Evolutionary conservation across 1,140 invertebrate species (phyloP), one percentile per base, ranked within the genome.

Genomic region (Drosophila pandora): DNA sequence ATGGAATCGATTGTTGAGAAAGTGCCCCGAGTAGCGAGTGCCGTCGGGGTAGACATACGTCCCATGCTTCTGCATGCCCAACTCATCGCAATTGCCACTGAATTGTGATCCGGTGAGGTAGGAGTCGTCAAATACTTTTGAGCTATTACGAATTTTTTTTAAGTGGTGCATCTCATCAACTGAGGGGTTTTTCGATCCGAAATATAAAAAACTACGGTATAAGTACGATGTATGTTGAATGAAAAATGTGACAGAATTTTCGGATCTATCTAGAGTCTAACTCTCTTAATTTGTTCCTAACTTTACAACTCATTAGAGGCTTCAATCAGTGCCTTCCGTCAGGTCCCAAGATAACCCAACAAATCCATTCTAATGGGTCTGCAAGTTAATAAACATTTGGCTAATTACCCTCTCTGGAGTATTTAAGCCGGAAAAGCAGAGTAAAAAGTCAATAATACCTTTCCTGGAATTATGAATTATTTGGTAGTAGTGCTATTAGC

Each of bases 31-130:
- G 12, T 90, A 90, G 8, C 47, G 53, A 1, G 79, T 71, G 0
- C 68, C 82, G 69, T 90, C 79, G 0, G 87, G 81, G 64, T 55
- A 90, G 0, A 21, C 8, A 22, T 90, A 90, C 1, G 52, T 39
- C 1, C 87, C 87, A n/a, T 50, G 50, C 0, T 50, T 52, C 45
- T 90, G 87, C 87, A 90, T 87, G 23, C 81, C 82, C 13, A 65
- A 12, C 0, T 59, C 41, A 30, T 83, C 9, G 6, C 3, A 17
- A 0, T 0, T 3, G 4, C 83, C 83, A n/a, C 12, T 5, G 17
- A 65, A 88, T 10, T 43, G 53, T 4, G 57, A 37, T 17, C 83
- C 82, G 8, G 74, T 87, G 0, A 47, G 17, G 2, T 3, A 22
- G 4, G 43, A 9, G 2, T 47, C 21, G 2, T 47, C 21, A 8